Evolutionary conservation across 2,113 vertebrate species (phyloP), one percentile per base, ranked within the genome.

Genomic region (Dasyornis broadbenti): DNA sequence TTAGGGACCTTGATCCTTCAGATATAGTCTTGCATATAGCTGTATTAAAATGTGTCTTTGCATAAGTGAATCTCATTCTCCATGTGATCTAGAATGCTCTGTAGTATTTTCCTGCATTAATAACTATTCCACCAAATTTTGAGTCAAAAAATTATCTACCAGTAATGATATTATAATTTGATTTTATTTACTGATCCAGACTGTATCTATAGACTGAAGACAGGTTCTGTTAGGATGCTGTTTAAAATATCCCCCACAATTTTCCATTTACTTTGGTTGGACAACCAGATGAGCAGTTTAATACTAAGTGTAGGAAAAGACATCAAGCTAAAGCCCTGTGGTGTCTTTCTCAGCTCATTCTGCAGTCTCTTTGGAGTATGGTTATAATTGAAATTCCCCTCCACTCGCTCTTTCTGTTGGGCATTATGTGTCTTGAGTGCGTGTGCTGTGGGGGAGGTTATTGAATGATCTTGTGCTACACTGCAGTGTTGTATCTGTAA

Each of bases 401-500:
- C 75, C 68, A 70, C 35, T 71, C 59, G 2, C 57, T 90, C 70
- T 39, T 87, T 93, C 77, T 78, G 44, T 60, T 94, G 87, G 91
- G 82, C 76, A 54, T 92, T 91, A 44, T 85, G 61, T 92, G 75
- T 26, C 68, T 77, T 50, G 73, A 75, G 78, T 60, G 60, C 15
- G 5, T 20, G 21, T 91, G 80, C 76, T 9, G 71, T 86, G 88
- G 85, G 64, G 76, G 93, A 81, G 76, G 68, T 82, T 91, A 57
- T 15, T 84, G 92, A 91, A 66, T 39, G 82, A 35, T 89, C 49
- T 49, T 70, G 84, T 81, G 86, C 93, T 73, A 90, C 82, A 66
- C 77, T 94, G 89, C 94, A 86, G 73, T 39, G 37, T 79, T 93
- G 89, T 94, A 94, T 89, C 84, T 76, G 66, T 81, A 94, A 77